Evolutionary conservation across 1,140 invertebrate species (phyloP).

Genomic region (Drosophila funebris): DNA sequence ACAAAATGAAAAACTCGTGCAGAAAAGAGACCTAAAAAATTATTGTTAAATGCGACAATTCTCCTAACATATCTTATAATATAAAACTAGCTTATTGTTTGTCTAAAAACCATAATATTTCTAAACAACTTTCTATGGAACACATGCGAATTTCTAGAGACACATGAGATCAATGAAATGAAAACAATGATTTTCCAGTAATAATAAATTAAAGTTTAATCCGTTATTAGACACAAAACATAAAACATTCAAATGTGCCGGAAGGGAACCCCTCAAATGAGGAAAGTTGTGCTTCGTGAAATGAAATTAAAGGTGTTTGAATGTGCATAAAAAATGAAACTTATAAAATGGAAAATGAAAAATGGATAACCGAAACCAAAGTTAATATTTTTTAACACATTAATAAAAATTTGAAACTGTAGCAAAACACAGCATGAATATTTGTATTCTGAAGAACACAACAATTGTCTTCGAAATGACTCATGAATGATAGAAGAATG

Average conservation of each 20-base stretch:
- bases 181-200: neutral
- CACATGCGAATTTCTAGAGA: constrained; percentile 51
- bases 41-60: neutral
- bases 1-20: constrained; percentile 25
- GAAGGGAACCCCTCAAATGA: constrained; percentile 45
- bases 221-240: constrained; percentile 61
- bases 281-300: constrained; percentile 24
- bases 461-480: constrained; percentile 14
- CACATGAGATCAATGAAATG: constrained; percentile 32
- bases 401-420: constrained; percentile 31
- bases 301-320: constrained; percentile 46
- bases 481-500: constrained; percentile 29
- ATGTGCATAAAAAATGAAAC: constrained; percentile 24
- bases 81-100: constrained; percentile 8
- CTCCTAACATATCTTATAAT: constrained; percentile 5
- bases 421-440: constrained; percentile 83
- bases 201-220: constrained; percentile 2
- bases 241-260: constrained; percentile 60
- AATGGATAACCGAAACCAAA: constrained; percentile 32
- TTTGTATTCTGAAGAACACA: constrained; percentile 37
- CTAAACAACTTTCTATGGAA: constrained; percentile 17
- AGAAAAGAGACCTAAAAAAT: neutral
- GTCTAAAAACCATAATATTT: constrained; percentile 13
- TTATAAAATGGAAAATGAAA: no score
- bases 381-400: constrained; percentile 47